Conservation (phyloP, 2,113 vertebrate genomes). For the Burhinus bistriatus region DNA sequence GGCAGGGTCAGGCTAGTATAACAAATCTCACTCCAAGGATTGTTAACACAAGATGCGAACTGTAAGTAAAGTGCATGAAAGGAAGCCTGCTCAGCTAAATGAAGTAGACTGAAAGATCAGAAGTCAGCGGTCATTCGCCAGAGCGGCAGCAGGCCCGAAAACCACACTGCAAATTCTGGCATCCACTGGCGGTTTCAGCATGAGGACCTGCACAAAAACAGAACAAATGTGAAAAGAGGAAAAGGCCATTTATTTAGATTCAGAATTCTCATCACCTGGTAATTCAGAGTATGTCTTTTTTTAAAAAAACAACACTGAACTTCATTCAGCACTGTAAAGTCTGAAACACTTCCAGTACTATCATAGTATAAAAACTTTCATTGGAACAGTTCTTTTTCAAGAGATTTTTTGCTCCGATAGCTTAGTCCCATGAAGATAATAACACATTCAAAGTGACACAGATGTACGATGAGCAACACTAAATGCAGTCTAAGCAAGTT, state of each 20-base stretch:
- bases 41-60: slow-evolving; percentile 77
- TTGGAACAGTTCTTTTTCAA: not conserved
- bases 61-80: slow-evolving; percentile 91
- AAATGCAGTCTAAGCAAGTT: not conserved
- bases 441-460: not conserved
- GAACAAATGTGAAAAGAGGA: slow-evolving; percentile 73
- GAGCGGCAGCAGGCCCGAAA: slow-evolving; percentile 98
- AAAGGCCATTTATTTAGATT: not conserved
- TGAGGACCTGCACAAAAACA: slow-evolving; percentile 91
- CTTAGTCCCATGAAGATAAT: not conserved
- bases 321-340: not conserved
- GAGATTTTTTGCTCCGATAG: not conserved
- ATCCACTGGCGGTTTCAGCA: slow-evolving; percentile 95
- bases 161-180: slow-evolving; percentile 99
- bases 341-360: rapidly evolving
- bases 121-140: slow-evolving; percentile 85
- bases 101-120: slow-evolving; percentile 71
- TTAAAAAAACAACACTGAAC: not conserved
- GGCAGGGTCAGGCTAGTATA: slow-evolving; percentile 64
- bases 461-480: not conserved
- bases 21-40: slow-evolving; percentile 68
- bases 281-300: not conserved
- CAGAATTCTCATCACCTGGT: not conserved
- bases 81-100: slow-evolving; percentile 81
- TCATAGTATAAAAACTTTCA: not conserved